phyloP scores from a whole-genome alignment of 2,888 invertebrate species.

The Teinopalpus imperialis region DNA sequence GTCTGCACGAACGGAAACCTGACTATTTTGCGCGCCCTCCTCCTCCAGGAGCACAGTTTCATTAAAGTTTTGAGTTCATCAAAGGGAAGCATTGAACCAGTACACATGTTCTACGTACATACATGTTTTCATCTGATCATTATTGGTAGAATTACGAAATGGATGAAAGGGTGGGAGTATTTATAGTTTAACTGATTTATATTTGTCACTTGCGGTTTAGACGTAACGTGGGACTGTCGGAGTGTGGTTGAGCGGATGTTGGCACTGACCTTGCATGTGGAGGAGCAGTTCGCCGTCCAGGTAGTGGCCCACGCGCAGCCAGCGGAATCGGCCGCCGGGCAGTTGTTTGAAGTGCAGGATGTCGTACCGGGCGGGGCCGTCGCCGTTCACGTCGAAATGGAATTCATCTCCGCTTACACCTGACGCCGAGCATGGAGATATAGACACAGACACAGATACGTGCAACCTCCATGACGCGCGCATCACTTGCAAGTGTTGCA shows the following conservation, averaged over 20 bases:
- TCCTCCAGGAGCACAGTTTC: too few species aligned
- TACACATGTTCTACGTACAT: too few species aligned
- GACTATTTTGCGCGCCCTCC: too few species aligned
- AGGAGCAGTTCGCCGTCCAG: constrained; percentile 89
- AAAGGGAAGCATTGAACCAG: not conserved
- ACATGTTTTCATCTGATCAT: too few species aligned
- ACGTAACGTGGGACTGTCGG: constrained; percentile 27
- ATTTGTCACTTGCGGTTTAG: too few species aligned
- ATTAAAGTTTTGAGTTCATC: not conserved
- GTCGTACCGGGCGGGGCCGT: constrained; percentile 97
- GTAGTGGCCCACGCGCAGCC: constrained; percentile 93
- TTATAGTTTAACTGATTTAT: not conserved
- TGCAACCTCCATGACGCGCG: too few species aligned
- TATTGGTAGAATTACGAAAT: too few species aligned
- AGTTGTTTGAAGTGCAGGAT: constrained; percentile 97
- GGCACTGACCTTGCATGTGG: constrained; percentile 88
- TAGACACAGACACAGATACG: too few species aligned
- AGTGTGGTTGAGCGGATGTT: too few species aligned
- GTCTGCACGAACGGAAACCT: too few species aligned
- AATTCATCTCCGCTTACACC: constrained; percentile 95
- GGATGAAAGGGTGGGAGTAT: not conserved
- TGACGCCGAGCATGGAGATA: too few species aligned
- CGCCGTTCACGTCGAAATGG: constrained; percentile 94
- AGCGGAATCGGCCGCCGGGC: constrained; percentile 87
- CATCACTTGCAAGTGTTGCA: not conserved